Percentiles rank a stretch among this genome's conserved stretches.
Conservation (phyloP, 2,888 invertebrate species). For the Tineola bisselliella region DNA sequence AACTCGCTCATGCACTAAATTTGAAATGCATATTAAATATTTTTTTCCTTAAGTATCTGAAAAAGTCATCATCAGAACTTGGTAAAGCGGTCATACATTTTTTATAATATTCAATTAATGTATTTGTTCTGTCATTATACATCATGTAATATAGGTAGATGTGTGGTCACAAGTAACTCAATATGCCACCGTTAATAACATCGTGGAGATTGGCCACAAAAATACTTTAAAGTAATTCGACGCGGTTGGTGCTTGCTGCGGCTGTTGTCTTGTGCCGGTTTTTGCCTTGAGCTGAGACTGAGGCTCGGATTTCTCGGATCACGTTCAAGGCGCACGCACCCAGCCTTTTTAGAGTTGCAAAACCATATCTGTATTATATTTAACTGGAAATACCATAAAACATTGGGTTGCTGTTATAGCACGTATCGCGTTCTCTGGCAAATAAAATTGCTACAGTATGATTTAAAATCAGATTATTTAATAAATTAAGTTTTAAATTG, state of each 20-base stretch:
- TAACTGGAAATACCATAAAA: conserved; percentile 4
- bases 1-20: neutral
- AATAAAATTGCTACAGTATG: neutral
- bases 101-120: no score
- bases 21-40: neutral
- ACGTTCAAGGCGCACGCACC: conserved; percentile 58
- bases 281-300: conserved; percentile 50
- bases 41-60: no score
- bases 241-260: conserved; percentile 38
- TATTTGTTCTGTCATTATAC: neutral
- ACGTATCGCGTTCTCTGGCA: neutral
- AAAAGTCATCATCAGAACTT: no score
- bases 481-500: neutral
- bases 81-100: no score
- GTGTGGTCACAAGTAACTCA: conserved; percentile 40
- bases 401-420: neutral
- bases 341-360: conserved; percentile 24
- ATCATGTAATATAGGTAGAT: neutral
- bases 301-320: conserved; percentile 61
- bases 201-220: conserved; percentile 56
- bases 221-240: conserved; percentile 63
- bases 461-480: conserved; percentile 18
- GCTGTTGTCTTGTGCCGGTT: conserved; percentile 32
- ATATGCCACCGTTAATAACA: conserved; percentile 48
- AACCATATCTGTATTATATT: conserved; percentile 3